Evolutionary conservation across 2,797 vertebrate species (phyloP).

Genomic region (Halcyon leucocephala): DNA sequence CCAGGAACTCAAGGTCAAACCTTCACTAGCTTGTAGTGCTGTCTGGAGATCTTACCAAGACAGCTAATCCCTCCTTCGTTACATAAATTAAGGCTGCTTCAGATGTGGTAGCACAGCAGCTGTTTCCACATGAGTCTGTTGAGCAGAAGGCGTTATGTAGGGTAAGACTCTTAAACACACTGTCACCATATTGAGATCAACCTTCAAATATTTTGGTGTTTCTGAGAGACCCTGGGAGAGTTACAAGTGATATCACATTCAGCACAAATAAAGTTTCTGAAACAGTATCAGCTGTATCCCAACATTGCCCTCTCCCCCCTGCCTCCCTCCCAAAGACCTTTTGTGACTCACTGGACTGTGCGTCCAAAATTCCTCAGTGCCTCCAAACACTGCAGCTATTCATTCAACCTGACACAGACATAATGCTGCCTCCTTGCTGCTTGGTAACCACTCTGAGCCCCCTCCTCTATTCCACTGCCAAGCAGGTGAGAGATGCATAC

Average conservation of each 20-base stretch:
- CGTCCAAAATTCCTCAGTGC: constrained; percentile 23
- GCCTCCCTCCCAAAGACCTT: constrained; percentile 42
- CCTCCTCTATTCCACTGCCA: not conserved
- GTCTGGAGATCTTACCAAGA: not conserved
- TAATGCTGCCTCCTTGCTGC: constrained; percentile 47
- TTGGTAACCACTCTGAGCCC: constrained; percentile 35
- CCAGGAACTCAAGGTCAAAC: not conserved
- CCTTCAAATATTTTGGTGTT: not conserved
- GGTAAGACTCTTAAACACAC: not conserved
- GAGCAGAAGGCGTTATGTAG: not conserved
- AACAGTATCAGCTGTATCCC: constrained; percentile 23
- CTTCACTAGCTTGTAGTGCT: not conserved
- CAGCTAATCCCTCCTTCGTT: not conserved
- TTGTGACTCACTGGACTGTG: constrained; percentile 51
- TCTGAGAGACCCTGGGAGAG: not conserved
- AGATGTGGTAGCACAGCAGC: not conserved
- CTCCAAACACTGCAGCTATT: constrained; percentile 72
- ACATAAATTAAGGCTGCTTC: not conserved
- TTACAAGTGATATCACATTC: not conserved
- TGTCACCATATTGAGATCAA: not conserved
- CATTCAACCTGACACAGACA: constrained; percentile 49
- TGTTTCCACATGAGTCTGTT: not conserved
- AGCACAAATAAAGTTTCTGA: not conserved
- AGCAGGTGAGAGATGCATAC: constrained; percentile 56
- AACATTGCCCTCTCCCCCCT: not conserved